Evolutionary conservation across 1,140 invertebrate species (phyloP), one percentile per base, ranked within the genome.

Genomic region (Leptinotarsa undecemlineata): DNA sequence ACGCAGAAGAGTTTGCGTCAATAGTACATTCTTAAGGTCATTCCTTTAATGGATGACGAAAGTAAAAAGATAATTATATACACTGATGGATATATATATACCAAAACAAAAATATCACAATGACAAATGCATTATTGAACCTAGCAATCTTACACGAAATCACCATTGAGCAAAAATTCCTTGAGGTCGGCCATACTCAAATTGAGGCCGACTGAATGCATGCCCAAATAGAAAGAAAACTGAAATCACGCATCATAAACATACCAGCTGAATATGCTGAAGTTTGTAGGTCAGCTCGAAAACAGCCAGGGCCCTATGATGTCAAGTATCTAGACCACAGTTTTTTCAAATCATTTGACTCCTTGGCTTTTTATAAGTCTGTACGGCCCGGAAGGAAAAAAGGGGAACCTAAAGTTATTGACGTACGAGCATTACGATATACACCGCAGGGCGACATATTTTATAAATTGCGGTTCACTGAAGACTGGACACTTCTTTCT

Each of bases 111-210:
- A 71, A 63, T n/a, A 14, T 15, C 21, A 61, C 42, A 15, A 68
- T 73, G 66, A 48, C 47, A 17, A 73, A 73, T 68, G 66, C 66
- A 19, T 73, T 73, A 20, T 14, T 73, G 21, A 68, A 68, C 57
- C 26, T 60, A 20, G 48, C 72, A n/a, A 68, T 73, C 1, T 23
- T 15, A 60, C 19, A 73, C 15, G 33, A 73, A 57, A 26, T 68
- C 15, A 60, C 21, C n/a, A 68, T 68, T 48, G 66, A 51, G 67
- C 64, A 73, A 68, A 68, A 68, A 51, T 73, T 68, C 57, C 51
- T 73, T 17, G 72, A 73, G 67, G 64, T 68, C 11, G 42, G 23
- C 33, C 66, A 68, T 19, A 73, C 63, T 57, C 64, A 68, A 26
- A 73, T 73, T 48, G 64, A 73, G 26, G 48, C 26, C 15, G 72